Evolutionary conservation across 2,888 invertebrate species (phyloP).

Genomic region (Campaea margaritaria): DNA sequence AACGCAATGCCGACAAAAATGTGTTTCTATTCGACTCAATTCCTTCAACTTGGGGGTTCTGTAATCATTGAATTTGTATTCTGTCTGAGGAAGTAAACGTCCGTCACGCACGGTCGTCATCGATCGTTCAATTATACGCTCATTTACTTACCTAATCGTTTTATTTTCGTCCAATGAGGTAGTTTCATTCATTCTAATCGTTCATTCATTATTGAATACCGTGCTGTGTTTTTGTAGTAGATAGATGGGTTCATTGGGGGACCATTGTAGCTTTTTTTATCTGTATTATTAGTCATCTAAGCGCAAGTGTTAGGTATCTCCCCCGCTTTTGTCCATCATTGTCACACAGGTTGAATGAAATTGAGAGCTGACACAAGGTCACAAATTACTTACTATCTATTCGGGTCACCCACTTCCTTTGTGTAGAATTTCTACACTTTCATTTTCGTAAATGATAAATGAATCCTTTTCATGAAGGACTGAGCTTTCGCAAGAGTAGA

Average conservation of each 20-base stretch:
- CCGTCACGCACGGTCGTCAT: neutral
- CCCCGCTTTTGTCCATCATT: slow-evolving; percentile 22
- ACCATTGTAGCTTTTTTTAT: neutral
- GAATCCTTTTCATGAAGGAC: slow-evolving; percentile 19
- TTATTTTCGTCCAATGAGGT: neutral
- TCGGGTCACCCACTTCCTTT: slow-evolving; percentile 23
- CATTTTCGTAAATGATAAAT: slow-evolving; percentile 26
- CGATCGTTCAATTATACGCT: neutral
- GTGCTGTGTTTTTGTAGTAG: neutral
- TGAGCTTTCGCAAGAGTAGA: slow-evolving; percentile 20
- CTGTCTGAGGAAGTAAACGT: neutral
- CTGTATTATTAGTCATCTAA: slow-evolving; percentile 10
- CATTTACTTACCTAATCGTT: neutral
- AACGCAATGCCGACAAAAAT: neutral
- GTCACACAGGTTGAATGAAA: slow-evolving; percentile 22
- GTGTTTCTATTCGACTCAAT: slow-evolving; percentile 3
- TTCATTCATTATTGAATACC: neutral
- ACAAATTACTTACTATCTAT: slow-evolving; percentile 11
- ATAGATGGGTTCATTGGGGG: too few relatives aligned
- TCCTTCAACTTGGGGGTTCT: neutral
- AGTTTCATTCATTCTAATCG: neutral
- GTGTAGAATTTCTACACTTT: slow-evolving; percentile 27
- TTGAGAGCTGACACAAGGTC: slow-evolving; percentile 26
- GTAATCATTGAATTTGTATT: neutral
- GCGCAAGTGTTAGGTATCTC: slow-evolving; percentile 24